Conservation (phyloP, 92 coral and sea anemone genomes). For the Paramuricea clavata region DNA sequence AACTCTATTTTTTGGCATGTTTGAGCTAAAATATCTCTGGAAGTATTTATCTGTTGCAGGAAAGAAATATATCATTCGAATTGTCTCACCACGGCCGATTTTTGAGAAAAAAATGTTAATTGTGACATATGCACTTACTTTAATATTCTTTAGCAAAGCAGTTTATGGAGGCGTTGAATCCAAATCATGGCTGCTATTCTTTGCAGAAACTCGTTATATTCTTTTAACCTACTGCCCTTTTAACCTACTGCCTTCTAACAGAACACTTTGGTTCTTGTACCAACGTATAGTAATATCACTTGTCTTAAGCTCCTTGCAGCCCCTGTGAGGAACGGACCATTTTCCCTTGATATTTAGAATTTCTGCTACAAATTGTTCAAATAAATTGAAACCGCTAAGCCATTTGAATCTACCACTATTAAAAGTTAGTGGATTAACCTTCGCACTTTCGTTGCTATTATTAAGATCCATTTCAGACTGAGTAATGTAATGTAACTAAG, state of each 20-base stretch:
- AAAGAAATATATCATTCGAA: no score
- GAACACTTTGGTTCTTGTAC: not conserved
- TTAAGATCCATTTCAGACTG: no score
- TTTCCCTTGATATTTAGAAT: not conserved
- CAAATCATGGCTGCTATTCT: constrained; percentile 19
- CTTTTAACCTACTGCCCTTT: no score
- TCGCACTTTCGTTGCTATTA: no score
- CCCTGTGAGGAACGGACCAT: constrained; percentile 11
- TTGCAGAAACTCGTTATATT: constrained; percentile 3
- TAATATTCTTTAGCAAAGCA: constrained; percentile 11
- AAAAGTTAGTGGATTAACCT: constrained; percentile 1
- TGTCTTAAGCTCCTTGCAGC: constrained; percentile 26
- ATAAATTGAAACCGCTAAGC: constrained; percentile 17
- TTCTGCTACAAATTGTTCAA: constrained; percentile 25
- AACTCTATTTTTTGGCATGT: no score
- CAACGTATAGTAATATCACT: not conserved
- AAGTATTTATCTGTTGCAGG: no score
- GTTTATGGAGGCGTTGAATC: constrained; percentile 22
- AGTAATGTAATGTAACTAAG: not conserved
- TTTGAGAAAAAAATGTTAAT: no score
- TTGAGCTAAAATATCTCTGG: no score
- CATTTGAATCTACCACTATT: constrained; percentile 24
- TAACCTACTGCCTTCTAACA: constrained; percentile 8
- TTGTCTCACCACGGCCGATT: no score
- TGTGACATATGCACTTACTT: no score